These are phyloP conservation scores for Drosophila erecta DNA, from an alignment of 1,140 invertebrate genomes.

Conservation along the genomic window DNA sequence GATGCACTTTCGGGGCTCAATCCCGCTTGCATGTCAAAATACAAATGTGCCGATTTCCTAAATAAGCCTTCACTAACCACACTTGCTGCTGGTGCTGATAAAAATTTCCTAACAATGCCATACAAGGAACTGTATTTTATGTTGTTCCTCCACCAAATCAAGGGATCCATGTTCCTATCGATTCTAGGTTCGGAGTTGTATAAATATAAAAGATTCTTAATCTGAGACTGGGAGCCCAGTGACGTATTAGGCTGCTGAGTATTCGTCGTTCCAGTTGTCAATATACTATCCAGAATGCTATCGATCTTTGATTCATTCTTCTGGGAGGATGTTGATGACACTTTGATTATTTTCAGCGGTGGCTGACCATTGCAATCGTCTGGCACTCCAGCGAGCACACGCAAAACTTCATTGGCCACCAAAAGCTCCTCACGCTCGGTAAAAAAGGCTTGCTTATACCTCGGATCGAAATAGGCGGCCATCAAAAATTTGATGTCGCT, in stretches of 20 bases:
- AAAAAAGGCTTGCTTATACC: slow-evolving; percentile 65
- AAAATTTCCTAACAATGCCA: slow-evolving; percentile 40
- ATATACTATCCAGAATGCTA: slow-evolving; percentile 57
- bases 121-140: slow-evolving; percentile 49
- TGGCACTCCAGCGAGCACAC: slow-evolving; percentile 7
- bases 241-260: slow-evolving; percentile 8
- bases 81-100: slow-evolving; percentile 49
- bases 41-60: slow-evolving; percentile 37
- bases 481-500: slow-evolving; percentile 57
- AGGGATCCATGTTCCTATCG: slow-evolving; percentile 52
- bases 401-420: slow-evolving; percentile 51
- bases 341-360: slow-evolving; percentile 22
- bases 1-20: slow-evolving; percentile 41
- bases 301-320: slow-evolving; percentile 62
- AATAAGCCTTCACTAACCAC: slow-evolving; percentile 37
- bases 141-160: slow-evolving; percentile 60
- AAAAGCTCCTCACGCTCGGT: slow-evolving; percentile 49
- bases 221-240: slow-evolving; percentile 34
- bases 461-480: slow-evolving; percentile 67
- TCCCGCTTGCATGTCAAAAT: slow-evolving; percentile 29
- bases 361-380: slow-evolving; percentile 10
- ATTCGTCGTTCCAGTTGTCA: slow-evolving; percentile 13
- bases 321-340: not conserved
- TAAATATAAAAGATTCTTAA: slow-evolving; percentile 58
- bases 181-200: slow-evolving; percentile 62